Evolutionary conservation across 2,113 vertebrate genomes (phyloP).

Genomic region (Riparia riparia): DNA sequence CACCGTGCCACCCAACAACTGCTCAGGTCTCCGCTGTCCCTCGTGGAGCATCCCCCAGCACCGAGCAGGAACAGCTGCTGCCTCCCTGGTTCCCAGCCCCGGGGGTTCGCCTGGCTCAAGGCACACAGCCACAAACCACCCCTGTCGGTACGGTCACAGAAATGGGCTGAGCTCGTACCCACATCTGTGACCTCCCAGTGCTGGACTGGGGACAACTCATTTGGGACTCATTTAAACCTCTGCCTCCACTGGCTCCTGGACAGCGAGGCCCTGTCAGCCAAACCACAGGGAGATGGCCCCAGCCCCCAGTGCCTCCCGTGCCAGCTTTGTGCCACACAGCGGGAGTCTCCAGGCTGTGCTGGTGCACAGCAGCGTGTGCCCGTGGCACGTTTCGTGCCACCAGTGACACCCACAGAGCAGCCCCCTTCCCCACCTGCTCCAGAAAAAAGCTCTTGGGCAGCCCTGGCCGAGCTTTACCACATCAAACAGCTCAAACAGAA

Average conservation of each 20-base stretch:
- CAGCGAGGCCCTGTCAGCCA: rapidly evolving
- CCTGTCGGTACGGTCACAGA: not conserved
- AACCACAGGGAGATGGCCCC: rapidly evolving
- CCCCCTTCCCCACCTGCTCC: not conserved
- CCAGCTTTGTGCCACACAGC: rapidly evolving
- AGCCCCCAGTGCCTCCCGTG: rapidly evolving
- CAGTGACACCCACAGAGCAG: rapidly evolving
- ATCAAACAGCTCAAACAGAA: not conserved
- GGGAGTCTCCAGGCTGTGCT: not conserved
- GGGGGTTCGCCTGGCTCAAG: not conserved
- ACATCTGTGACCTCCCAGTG: rapidly evolving
- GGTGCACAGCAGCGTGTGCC: rapidly evolving
- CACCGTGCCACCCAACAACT: not conserved
- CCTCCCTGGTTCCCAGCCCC: not conserved
- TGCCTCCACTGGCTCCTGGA: rapidly evolving
- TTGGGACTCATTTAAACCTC: not conserved
- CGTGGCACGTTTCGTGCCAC: not conserved
- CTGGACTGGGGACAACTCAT: rapidly evolving
- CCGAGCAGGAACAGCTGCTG: not conserved
- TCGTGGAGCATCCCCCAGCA: not conserved
- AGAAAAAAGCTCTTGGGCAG: not conserved
- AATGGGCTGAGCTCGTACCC: not conserved
- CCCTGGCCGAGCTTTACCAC: not conserved
- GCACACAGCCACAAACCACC: not conserved
- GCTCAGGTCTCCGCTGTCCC: rapidly evolving